Conservation (phyloP, 2,888 invertebrate species). For the Dynastes tityus region DNA sequence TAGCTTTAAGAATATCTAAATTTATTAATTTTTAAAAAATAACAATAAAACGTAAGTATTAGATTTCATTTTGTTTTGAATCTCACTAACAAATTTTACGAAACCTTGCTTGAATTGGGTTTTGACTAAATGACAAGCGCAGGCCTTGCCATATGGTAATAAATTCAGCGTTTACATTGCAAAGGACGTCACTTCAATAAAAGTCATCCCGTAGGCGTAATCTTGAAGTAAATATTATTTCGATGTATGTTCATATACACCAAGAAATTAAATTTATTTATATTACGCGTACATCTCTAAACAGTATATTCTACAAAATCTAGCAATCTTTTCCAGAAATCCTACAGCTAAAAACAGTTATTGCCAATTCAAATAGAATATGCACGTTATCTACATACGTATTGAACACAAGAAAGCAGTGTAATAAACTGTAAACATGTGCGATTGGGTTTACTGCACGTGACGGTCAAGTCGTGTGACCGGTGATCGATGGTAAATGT, state of each 20-base stretch:
- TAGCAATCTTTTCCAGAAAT: neutral
- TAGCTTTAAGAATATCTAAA: neutral
- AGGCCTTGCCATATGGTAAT: neutral
- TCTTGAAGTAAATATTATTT: neutral
- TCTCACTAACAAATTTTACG: neutral
- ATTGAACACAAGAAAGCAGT: neutral
- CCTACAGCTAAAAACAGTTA: neutral
- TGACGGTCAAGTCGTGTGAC: slow-evolving; percentile 30
- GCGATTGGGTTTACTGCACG: slow-evolving; percentile 6
- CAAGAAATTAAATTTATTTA: neutral
- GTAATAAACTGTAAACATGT: neutral
- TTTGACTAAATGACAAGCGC: neutral
- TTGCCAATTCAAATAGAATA: neutral
- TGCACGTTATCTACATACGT: neutral
- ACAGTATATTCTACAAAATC: neutral
- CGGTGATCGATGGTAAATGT: slow-evolving; percentile 11
- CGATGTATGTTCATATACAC: neutral
- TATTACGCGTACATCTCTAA: neutral
- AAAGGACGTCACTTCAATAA: slow-evolving; percentile 27
- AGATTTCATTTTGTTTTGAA: neutral
- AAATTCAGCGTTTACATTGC: slow-evolving; percentile 10
- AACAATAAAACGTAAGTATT: neutral
- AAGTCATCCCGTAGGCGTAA: neutral
- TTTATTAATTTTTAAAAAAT: neutral
- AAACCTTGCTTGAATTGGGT: neutral